Evolutionary conservation across 2,113 vertebrate genomes (phyloP), one percentile per base, ranked within the genome.

Genomic region (Passer montanus): DNA sequence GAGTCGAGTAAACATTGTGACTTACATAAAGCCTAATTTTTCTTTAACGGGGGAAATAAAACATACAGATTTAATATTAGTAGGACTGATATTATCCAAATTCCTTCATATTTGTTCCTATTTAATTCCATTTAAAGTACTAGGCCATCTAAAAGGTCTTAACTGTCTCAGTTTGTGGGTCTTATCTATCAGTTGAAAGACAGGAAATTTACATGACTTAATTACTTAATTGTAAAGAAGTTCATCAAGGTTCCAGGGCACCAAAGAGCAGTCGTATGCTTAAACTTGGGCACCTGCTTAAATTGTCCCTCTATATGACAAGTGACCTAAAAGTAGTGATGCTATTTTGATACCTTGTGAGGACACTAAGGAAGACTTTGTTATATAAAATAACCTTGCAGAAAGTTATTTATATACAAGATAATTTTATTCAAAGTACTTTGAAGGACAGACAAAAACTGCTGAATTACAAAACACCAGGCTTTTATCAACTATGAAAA

Each of bases 401-500:
- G 15, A 6, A 91, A 79, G 84, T 91, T 97, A 96, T 94, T 93
- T 91, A 94, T 93, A 79, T 64, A 85, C 49, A 68, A 87, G 43
- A 1, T 95, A 84, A 91, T 95, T 94, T 89, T 93, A 93, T 95
- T 91, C 84, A 85, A 89, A 91, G 90, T 85, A 44, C 84, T 73
- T 41, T 82, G 87, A 91, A 95, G 69, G 92, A 64, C 74, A 82
- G 60, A 64, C 13, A 72, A 84, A 96, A 91, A 10, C 56, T 84
- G 64, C 74, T 94, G 90, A 93, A 89, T 84, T 94, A 87, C 31
- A 59, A 59, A 91, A 69, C 16, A 81, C 9, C 5, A 81, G 39
- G 53, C 35, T 67, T 87, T 52, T 49, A 72, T 67, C 55, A 93
- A 67, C 39, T 55, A 59, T 43, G 43, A 81, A 56, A 80, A 78